phyloP scores from a whole-genome alignment of 2,888 invertebrate species.

The Brachyptera risi region DNA sequence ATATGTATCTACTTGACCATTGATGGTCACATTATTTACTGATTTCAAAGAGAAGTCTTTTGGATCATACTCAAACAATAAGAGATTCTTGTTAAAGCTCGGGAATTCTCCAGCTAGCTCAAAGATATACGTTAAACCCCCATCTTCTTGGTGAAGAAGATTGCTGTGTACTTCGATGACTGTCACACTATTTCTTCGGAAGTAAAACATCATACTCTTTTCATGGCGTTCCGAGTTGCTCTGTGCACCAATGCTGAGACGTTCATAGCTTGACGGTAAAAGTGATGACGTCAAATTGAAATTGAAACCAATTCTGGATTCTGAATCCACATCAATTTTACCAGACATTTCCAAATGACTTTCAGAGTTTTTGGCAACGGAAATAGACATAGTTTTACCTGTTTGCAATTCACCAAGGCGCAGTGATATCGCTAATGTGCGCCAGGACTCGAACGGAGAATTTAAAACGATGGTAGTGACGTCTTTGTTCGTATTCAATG shows the following conservation, averaged over 20 bases:
- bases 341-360: neutral
- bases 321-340: neutral
- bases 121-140: neutral
- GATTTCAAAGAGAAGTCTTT: neutral
- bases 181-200: neutral
- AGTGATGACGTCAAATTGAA: neutral
- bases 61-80: neutral
- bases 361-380: constrained; percentile 4
- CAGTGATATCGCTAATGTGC: neutral
- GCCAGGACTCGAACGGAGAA: constrained; percentile 8
- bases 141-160: neutral
- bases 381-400: neutral
- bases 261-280: neutral
- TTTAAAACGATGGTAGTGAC: constrained; percentile 1
- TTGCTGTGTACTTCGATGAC: neutral
- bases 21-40: neutral
- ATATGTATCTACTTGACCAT: neutral
- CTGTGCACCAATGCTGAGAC: neutral
- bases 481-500: neutral
- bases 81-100: neutral
- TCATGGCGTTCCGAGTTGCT: neutral
- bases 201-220: neutral
- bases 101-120: neutral
- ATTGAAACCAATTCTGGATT: constrained; percentile 1
- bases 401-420: neutral